Evolutionary conservation across 2,797 vertebrate genomes (phyloP).

Genomic region (Silurus aristotelis): DNA sequence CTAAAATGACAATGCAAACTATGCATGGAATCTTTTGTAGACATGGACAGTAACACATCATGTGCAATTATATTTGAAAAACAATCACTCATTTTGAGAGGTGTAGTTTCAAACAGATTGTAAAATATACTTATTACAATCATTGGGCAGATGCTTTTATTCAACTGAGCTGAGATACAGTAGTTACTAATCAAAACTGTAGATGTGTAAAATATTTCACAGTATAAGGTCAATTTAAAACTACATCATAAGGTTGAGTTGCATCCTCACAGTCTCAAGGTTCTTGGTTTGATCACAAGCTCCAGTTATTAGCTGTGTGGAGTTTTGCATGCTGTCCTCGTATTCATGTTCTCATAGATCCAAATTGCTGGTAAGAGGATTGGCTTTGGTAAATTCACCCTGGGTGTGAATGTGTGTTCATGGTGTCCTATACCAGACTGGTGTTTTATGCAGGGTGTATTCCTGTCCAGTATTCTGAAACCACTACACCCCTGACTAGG

Average conservation of each 20-base stretch:
- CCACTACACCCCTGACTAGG: neutral
- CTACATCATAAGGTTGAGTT: neutral
- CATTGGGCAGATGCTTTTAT: neutral
- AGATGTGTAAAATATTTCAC: neutral
- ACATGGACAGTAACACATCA: neutral
- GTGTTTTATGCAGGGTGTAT: neutral
- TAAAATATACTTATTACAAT: neutral
- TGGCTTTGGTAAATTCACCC: neutral
- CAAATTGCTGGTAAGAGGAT: neutral
- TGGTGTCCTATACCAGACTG: neutral
- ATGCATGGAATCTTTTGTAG: neutral
- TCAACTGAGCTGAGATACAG: neutral
- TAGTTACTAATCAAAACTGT: neutral
- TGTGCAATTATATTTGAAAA: neutral
- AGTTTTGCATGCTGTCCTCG: neutral
- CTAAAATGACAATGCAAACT: neutral
- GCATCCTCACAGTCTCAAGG: neutral
- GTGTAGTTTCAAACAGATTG: neutral
- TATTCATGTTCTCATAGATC: neutral
- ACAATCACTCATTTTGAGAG: neutral
- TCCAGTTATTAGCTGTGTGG: neutral
- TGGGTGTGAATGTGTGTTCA: neutral
- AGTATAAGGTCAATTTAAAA: neutral
- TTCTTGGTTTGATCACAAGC: neutral
- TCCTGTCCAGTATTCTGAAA: neutral